phyloP scores from a whole-genome alignment of 2,797 vertebrate species.

The Megalops cyprinoides region DNA sequence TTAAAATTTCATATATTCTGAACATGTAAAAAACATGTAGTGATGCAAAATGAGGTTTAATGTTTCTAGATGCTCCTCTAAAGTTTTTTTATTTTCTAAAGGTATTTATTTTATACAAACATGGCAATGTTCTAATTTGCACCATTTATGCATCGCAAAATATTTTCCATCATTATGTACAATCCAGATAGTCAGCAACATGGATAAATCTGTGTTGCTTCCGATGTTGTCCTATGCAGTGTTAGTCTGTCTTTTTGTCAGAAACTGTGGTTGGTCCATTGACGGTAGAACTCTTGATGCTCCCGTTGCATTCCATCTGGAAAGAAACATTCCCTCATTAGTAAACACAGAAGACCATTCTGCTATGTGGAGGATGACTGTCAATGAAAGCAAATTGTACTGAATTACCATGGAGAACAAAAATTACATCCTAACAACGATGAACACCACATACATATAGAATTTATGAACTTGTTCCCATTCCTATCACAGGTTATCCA shows the following conservation, averaged over 20 bases:
- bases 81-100: too few species aligned
- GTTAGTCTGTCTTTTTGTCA: slow-evolving; percentile 85
- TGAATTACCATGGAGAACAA: background rate
- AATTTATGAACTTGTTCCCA: background rate
- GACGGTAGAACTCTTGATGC: slow-evolving; percentile 54
- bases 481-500: background rate
- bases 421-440: background rate
- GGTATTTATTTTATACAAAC: background rate
- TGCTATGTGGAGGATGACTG: background rate
- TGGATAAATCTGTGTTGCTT: background rate
- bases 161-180: background rate
- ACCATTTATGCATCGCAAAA: background rate
- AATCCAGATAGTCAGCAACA: background rate
- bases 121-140: background rate
- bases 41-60: background rate
- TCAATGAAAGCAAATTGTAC: background rate
- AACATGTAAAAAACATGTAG: background rate
- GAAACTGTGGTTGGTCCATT: slow-evolving; percentile 59
- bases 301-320: slow-evolving; percentile 67
- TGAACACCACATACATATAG: too few species aligned
- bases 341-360: background rate
- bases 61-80: background rate
- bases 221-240: slow-evolving; percentile 23
- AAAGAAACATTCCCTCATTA: slow-evolving; percentile 36
- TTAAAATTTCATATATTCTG: background rate